phyloP scores from a whole-genome alignment of 2,888 invertebrate genomes.

The Drosophila phalerata region DNA sequence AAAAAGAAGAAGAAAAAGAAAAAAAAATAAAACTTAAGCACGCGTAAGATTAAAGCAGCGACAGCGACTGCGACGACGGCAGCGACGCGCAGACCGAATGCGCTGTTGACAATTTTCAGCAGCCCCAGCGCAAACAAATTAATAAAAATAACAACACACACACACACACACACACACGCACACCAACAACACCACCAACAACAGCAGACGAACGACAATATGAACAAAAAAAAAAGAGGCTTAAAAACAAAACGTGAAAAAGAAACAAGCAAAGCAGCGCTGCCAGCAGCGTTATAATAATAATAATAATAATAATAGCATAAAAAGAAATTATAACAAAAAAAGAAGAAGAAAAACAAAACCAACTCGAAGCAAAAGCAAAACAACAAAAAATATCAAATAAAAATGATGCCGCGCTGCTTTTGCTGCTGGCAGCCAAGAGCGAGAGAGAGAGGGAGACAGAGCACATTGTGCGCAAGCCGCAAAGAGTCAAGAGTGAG shows the following conservation, averaged over 20 bases:
- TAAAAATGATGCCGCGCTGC: constrained; percentile 57
- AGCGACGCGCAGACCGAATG: constrained; percentile 45
- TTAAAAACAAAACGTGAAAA: constrained; percentile 63
- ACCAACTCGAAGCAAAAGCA: constrained; percentile 64
- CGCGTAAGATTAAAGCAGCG: constrained; percentile 75
- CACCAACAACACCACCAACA: constrained; percentile 40
- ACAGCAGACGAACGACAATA: constrained; percentile 57
- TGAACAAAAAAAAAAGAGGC: constrained; percentile 69
- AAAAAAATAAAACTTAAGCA: constrained; percentile 59
- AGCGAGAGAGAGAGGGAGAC: constrained; percentile 30
- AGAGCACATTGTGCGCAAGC: constrained; percentile 35
- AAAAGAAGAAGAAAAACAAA: no score
- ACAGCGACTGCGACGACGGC: constrained; percentile 33
- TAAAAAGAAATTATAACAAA: constrained; percentile 68
- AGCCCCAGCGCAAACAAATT: constrained; percentile 76
- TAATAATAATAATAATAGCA: constrained; percentile 60
- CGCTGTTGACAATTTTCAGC: constrained; percentile 72
- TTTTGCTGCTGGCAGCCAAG: constrained; percentile 30
- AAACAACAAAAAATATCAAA: constrained; percentile 50
- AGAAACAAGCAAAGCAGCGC: constrained; percentile 58
- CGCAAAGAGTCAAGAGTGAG: constrained; percentile 35
- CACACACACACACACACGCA: constrained; percentile 69
- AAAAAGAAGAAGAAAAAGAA: constrained; percentile 57
- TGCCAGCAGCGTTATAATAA: constrained; percentile 64
- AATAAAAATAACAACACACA: constrained; percentile 80